Evolutionary conservation across 2,888 invertebrate species (phyloP), one percentile per base, ranked within the genome.

Genomic region (Brachyopa scutellaris): DNA sequence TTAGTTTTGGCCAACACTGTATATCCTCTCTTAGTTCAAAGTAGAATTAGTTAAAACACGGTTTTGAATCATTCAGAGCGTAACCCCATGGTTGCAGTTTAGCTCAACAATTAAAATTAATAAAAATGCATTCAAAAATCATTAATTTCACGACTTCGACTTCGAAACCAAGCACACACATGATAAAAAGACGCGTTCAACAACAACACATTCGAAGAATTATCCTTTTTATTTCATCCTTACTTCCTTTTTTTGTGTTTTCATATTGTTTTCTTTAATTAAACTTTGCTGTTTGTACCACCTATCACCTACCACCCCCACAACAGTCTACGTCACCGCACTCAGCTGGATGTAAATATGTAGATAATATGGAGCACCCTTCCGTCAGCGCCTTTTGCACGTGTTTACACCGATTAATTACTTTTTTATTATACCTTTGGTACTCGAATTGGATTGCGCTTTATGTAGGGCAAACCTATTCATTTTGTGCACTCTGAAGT

Each of bases 221-320:
- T 53, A 51, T 66, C 51, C 40, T 53, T 51, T 21, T 29, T 21
- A 19, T 40, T n/a, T n/a, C n/a, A n/a, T 15, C 49, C 29, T 19
- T 11, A 4, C 23, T 36, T 17, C 15, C 26, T n/a, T 29, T 11
- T 9, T 26, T n/a, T n/a, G n/a, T 17, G 49, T 38, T 9, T 31
- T 49, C 26, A 7, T 51, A 31, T 66, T 62, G 47, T 36, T 29
- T 62, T 62, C 33, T 36, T 62, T 62, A 47, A 45, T 62, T 62
- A 62, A 62, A 47, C 33, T 15, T 21, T 15, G 33, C 29, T 13
- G 6, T n/a, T n/a, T n/a, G n/a, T n/a, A n/a, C n/a, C n/a, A n/a
- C n/a, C n/a, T n/a, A n/a, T n/a, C n/a, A n/a, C n/a, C n/a, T n/a
- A n/a, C n/a, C n/a, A n/a, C n/a, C n/a, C 11, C 40, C 40, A 15